Conservation (phyloP, 1,140 invertebrate species). For the Drosophila ananassae region DNA sequence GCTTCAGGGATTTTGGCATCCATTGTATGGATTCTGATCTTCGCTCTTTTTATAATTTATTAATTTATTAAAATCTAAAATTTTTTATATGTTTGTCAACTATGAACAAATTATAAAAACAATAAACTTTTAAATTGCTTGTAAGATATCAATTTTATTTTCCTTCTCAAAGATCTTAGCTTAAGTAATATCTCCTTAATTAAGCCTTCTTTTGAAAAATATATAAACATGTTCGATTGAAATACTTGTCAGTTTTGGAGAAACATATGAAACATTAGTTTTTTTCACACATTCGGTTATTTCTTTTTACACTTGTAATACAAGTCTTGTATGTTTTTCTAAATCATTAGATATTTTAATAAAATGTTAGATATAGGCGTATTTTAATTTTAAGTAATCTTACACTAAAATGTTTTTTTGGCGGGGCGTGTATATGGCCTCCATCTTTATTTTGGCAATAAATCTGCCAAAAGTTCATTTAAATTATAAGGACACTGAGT, state of each 20-base stretch:
- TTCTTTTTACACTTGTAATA: no score
- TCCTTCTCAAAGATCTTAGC: no score
- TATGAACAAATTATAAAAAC: no score
- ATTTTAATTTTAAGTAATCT: not conserved
- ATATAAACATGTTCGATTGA: not conserved
- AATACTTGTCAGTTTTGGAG: not conserved
- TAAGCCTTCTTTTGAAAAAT: not conserved
- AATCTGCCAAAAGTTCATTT: not conserved
- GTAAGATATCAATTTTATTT: no score
- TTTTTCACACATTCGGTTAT: no score
- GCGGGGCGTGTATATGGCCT: not conserved
- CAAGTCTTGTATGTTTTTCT: no score
- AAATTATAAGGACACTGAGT: slow-evolving; percentile 84
- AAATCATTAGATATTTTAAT: not conserved
- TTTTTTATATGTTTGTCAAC: no score
- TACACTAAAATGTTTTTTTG: not conserved
- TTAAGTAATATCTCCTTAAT: not conserved
- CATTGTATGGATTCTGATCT: not conserved
- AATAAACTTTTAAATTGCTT: no score
- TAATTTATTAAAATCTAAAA: no score
- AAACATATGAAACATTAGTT: no score
- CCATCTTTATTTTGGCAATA: not conserved
- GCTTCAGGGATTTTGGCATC: not conserved
- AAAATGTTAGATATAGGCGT: not conserved
- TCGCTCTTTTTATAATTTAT: not conserved